phyloP scores from a whole-genome alignment of 1,140 invertebrate species.

The Bombus difficillimus region DNA sequence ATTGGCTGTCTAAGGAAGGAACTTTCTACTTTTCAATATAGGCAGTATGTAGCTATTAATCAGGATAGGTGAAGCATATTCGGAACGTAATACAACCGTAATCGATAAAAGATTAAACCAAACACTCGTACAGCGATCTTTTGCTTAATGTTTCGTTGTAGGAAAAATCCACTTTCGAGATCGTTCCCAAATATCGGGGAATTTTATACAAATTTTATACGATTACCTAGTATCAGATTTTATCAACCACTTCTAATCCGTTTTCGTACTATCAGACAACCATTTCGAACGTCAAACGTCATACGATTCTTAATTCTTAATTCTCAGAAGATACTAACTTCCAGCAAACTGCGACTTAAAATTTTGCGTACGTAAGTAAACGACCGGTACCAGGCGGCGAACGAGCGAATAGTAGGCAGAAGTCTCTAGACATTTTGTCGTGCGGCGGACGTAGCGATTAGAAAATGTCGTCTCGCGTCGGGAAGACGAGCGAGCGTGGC shows the following conservation, averaged over 20 bases:
- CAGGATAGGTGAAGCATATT: too few relatives aligned
- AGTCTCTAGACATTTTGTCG: constrained; percentile 19
- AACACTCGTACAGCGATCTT: too few relatives aligned
- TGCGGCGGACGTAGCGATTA: constrained; percentile 13
- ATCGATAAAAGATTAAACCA: too few relatives aligned
- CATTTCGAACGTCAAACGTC: too few relatives aligned
- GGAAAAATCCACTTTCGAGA: too few relatives aligned
- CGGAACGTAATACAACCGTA: too few relatives aligned
- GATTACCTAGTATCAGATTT: too few relatives aligned
- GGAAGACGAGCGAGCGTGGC: not conserved
- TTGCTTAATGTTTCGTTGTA: too few relatives aligned
- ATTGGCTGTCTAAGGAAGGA: not conserved
- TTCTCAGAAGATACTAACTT: not conserved
- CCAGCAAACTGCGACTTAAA: not conserved
- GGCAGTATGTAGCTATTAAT: too few relatives aligned
- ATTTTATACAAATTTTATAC: too few relatives aligned
- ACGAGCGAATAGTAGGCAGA: not conserved
- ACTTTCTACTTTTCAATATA: not conserved
- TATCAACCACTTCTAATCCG: not conserved
- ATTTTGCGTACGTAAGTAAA: not conserved
- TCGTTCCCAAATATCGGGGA: too few relatives aligned
- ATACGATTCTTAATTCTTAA: not conserved
- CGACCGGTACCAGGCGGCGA: not conserved
- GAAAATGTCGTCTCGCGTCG: constrained; percentile 13
- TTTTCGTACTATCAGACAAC: not conserved